These are phyloP conservation scores for Heliothis subflexa DNA, from an alignment of 1,140 invertebrate species.

Conservation along the genomic window DNA sequence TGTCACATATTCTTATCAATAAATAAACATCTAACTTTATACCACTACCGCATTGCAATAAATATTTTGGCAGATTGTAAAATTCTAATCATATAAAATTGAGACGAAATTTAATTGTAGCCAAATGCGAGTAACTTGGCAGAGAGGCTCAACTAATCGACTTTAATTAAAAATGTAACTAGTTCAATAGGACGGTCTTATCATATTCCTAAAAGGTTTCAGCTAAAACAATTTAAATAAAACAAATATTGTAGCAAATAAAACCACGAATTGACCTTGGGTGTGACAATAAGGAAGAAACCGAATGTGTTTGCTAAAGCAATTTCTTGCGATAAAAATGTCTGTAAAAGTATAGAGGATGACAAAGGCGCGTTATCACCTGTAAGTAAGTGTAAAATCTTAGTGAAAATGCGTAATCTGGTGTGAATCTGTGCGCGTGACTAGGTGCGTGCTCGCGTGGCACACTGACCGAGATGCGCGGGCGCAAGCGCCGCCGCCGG, in stretches of 20 bases:
- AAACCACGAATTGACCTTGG: constrained; percentile 10
- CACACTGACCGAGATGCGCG: constrained; percentile 68
- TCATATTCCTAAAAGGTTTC: neutral
- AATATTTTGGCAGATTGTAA: constrained; percentile 3
- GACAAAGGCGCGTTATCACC: neutral
- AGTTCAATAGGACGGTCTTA: too few relatives aligned
- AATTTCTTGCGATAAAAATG: constrained; percentile 24
- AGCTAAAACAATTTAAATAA: constrained; percentile 28
- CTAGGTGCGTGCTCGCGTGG: constrained; percentile 53
- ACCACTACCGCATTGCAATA: neutral
- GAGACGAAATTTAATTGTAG: constrained; percentile 6
- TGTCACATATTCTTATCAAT: neutral
- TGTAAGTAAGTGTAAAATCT: constrained; percentile 41
- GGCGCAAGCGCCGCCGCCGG: constrained; percentile 52
- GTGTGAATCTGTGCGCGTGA: constrained; percentile 52
- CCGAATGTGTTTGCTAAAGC: constrained; percentile 33
- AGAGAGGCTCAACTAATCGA: constrained; percentile 10
- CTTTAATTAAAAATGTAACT: neutral
- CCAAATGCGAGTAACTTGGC: constrained; percentile 8
- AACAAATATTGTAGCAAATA: constrained; percentile 6
- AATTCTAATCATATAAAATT: constrained; percentile 3
- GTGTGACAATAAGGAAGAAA: constrained; percentile 38
- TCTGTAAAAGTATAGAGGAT: constrained; percentile 22
- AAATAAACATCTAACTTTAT: constrained; percentile 11
- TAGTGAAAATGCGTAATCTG: constrained; percentile 38